These are phyloP conservation scores for Ptiloglossa arizonensis DNA, from an alignment of 1,140 invertebrate species.

Conservation along the genomic window DNA sequence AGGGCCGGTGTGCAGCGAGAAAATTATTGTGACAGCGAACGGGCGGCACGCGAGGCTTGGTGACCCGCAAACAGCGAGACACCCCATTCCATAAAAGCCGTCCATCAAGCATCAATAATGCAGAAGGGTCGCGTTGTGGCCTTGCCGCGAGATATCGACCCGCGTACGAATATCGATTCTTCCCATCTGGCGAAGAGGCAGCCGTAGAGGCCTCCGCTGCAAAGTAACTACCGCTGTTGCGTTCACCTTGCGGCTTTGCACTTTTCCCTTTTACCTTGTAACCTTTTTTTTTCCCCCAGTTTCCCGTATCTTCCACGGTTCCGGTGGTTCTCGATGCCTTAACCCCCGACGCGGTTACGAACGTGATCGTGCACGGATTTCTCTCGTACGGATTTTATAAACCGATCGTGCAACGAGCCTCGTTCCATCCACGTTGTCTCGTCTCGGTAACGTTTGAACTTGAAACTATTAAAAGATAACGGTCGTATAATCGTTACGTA, in stretches of 20 bases:
- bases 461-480: too few species aligned
- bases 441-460: too few species aligned
- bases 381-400: too few species aligned
- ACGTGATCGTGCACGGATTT: too few species aligned
- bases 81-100: slow-evolving; percentile 69
- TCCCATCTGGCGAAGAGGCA: slow-evolving; percentile 10
- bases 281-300: neutral
- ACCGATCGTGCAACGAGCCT: too few species aligned
- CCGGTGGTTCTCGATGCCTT: too few species aligned
- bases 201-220: slow-evolving; percentile 9
- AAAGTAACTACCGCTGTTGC: slow-evolving; percentile 25
- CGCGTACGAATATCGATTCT: slow-evolving; percentile 69
- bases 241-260: neutral
- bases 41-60: slow-evolving; percentile 60
- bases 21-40: slow-evolving; percentile 56
- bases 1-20: slow-evolving; percentile 37
- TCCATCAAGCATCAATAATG: slow-evolving; percentile 75
- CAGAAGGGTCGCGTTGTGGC: slow-evolving; percentile 74
- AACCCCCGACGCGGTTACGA: too few species aligned
- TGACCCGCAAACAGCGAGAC: slow-evolving; percentile 67
- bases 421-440: too few species aligned
- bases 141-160: slow-evolving; percentile 73
- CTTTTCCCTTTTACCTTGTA: neutral
- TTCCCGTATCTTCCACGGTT: neutral
- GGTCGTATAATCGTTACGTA: too few species aligned